phyloP scores from a whole-genome alignment of 2,113 vertebrate genomes.

The Centropus bengalensis region DNA sequence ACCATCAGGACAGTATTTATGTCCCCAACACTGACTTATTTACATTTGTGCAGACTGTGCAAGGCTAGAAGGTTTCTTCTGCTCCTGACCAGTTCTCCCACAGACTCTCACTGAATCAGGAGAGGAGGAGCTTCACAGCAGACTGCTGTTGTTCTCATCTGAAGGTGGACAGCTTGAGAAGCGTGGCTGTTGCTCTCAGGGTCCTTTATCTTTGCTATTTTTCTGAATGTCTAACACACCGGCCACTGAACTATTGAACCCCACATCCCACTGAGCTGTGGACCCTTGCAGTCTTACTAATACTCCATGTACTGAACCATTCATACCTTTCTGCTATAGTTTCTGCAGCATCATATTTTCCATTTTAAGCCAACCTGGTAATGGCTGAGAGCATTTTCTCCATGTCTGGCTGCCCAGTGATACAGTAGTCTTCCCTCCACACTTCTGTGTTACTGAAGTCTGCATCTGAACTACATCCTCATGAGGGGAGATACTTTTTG shows the following conservation, averaged over 20 bases:
- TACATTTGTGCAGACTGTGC: background rate
- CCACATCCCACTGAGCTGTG: background rate
- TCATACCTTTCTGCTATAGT: background rate
- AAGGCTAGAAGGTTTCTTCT: background rate
- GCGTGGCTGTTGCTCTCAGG: background rate
- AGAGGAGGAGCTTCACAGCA: background rate
- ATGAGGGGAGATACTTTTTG: background rate
- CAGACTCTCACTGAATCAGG: background rate
- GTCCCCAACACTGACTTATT: background rate
- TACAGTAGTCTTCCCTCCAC: background rate
- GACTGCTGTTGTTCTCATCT: background rate
- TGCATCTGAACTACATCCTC: background rate
- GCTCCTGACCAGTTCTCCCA: background rate
- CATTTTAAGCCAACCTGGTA: slow-evolving; percentile 8
- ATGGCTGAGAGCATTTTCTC: background rate
- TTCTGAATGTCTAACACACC: background rate
- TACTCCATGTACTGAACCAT: background rate
- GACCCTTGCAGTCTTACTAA: background rate
- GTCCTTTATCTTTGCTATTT: background rate
- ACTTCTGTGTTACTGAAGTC: background rate
- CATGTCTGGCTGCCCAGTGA: background rate
- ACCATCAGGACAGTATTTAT: background rate
- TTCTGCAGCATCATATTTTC: background rate
- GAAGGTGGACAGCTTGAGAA: background rate
- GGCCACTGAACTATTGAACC: background rate